Evolutionary conservation across 35 echinoderm and acorn worm genomes (phyloP), one percentile per base, ranked within the genome.

Genomic region (Chiridota heheva): DNA sequence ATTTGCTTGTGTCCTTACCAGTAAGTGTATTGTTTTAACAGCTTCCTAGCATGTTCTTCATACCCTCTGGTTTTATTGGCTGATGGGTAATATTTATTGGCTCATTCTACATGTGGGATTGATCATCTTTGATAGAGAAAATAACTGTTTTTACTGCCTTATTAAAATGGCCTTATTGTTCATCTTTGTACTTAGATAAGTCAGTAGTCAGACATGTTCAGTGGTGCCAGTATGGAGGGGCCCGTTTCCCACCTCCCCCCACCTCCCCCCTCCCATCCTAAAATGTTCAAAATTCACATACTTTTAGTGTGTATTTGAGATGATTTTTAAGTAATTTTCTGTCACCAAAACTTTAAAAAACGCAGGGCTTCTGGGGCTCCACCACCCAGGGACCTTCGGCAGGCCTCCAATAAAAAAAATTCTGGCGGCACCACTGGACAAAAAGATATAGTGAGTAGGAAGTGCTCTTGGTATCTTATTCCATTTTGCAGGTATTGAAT

Each of bases 1-100:
- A 98, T 60, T 72, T 91, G 43, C 81, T 98, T 0, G 69, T 72
- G 38, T 82, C 31, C 53, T 67, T 98, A 72, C 95, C 95, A 74
- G 95, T 98, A 84, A 98, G 95, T 91, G 43, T n/a, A n/a, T n/a
- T n/a, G n/a, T n/a, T n/a, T n/a, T n/a, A n/a, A n/a, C n/a, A n/a
- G n/a, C n/a, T n/a, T n/a, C n/a, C 18, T 48, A 10, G 22, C 12
- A 2, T 1, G 15, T 33, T 42, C 30, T 74, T 47, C 70, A 74
- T 45, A 39, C 37, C 0, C 18, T 29, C 62, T 29, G 13, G 12
- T 20, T 1, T 72, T 6, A 18, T 10, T 16, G 4, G 38, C 37
- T 30, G 18, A 43, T 22, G 4, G 3, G 3, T 2, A 22, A 36
- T 72, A 16, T 8, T 12, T 0, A 3, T 12, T 72, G 0, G 29